A percentile compares a stretch with the other conserved stretches of the same genome.
phyloP scores from a whole-genome alignment of 1,140 invertebrate species.

The Episyrphus balteatus region DNA sequence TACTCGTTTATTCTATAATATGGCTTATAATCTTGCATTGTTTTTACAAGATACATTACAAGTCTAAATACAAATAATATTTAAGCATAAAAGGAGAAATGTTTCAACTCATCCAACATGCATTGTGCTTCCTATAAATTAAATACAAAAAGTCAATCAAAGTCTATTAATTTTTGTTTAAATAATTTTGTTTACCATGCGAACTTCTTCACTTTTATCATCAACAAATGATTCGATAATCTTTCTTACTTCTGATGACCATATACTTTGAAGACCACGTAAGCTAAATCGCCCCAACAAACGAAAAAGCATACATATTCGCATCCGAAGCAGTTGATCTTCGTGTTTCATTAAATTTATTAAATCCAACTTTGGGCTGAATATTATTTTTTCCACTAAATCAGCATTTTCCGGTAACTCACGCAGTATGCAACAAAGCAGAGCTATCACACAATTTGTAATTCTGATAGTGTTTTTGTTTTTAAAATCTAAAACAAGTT shows the following conservation, averaged over 20 bases:
- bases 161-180: background rate
- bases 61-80: background rate
- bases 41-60: too few relatives aligned
- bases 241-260: slow-evolving; percentile 42
- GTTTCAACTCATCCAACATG: slow-evolving; percentile 42
- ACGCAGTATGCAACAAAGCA: slow-evolving; percentile 62
- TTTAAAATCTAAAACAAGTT: slow-evolving; percentile 45
- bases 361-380: slow-evolving; percentile 45
- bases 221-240: slow-evolving; percentile 42
- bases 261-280: slow-evolving; percentile 51
- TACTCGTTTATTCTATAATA: too few relatives aligned
- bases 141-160: background rate
- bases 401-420: slow-evolving; percentile 61
- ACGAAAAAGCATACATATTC: slow-evolving; percentile 54
- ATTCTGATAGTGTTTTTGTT: slow-evolving; percentile 46
- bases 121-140: slow-evolving; percentile 38
- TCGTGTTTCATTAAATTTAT: slow-evolving; percentile 48
- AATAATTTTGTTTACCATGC: slow-evolving; percentile 35
- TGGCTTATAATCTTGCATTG: too few relatives aligned
- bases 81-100: slow-evolving; percentile 41
- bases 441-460: slow-evolving; percentile 49
- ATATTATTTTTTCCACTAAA: slow-evolving; percentile 59
- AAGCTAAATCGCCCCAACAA: slow-evolving; percentile 53
- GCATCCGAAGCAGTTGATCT: slow-evolving; percentile 46
- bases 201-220: slow-evolving; percentile 41